A percentile compares a stretch with the other conserved stretches of the same genome.
These are phyloP conservation scores for Psophia crepitans DNA, from an alignment of 2,113 vertebrate genomes.

Conservation along the genomic window DNA sequence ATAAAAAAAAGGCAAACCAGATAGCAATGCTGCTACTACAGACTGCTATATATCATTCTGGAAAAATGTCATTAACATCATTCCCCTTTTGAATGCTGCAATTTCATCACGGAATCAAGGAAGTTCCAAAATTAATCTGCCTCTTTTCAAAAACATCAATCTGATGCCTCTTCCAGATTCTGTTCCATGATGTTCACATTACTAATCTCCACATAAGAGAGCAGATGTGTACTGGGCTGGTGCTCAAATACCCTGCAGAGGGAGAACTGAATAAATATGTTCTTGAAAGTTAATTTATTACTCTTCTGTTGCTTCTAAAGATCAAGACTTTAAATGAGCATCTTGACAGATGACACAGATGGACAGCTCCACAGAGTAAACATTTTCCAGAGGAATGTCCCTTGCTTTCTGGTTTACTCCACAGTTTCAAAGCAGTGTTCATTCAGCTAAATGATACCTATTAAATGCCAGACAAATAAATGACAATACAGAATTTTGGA, in stretches of 20 bases:
- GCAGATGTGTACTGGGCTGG: background rate
- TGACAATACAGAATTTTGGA: background rate
- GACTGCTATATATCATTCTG: background rate
- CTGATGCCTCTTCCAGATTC: background rate
- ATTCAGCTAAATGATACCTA: background rate
- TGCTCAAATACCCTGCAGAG: background rate
- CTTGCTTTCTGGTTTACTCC: background rate
- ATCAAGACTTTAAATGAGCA: background rate
- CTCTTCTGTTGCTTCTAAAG: background rate
- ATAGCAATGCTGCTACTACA: background rate
- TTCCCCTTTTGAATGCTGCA: background rate
- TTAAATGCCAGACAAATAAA: background rate
- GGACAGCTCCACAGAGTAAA: background rate
- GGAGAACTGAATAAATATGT: background rate
- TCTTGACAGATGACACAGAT: background rate
- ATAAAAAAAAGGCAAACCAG: background rate
- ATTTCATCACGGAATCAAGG: background rate
- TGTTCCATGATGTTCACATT: background rate
- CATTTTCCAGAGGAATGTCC: background rate
- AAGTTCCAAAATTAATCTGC: background rate
- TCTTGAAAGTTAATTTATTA: constrained; percentile 4
- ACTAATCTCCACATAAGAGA: background rate
- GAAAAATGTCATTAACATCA: background rate
- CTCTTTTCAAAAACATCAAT: background rate
- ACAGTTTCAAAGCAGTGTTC: background rate